Conservation (phyloP, 53 echinoderm and acorn worm genomes). For the Holothuria scabra region DNA sequence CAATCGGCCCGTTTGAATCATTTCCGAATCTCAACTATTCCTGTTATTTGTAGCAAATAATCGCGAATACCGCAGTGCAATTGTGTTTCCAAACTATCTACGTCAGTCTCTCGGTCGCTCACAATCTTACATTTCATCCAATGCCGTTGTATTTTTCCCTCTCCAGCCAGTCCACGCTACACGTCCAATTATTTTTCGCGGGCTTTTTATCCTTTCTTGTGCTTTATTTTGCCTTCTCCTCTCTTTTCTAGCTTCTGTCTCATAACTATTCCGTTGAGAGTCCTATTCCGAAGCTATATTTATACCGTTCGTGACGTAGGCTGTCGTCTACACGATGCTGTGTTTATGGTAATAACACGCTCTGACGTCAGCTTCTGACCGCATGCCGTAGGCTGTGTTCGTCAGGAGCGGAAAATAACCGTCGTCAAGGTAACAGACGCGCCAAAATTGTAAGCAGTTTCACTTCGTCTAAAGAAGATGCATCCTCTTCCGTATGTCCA, state of each 20-base stretch:
- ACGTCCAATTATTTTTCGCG: slow-evolving; percentile 32
- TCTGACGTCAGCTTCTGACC: slow-evolving; percentile 40
- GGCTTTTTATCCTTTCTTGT: not conserved
- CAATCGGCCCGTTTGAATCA: too few relatives aligned
- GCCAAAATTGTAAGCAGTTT: slow-evolving; percentile 21
- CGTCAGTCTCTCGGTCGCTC: slow-evolving; percentile 7
- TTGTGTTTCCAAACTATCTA: not conserved
- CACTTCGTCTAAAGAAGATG: not conserved
- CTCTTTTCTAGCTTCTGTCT: not conserved
- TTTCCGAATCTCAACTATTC: not conserved
- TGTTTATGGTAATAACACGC: slow-evolving; percentile 34
- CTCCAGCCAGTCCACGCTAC: not conserved
- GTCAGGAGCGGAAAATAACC: slow-evolving; percentile 24
- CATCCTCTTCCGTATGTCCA: slow-evolving; percentile 14
- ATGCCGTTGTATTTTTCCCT: too few relatives aligned
- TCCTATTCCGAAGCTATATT: slow-evolving; percentile 18
- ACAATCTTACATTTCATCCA: not conserved
- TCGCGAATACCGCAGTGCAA: too few relatives aligned
- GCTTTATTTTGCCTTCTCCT: not conserved
- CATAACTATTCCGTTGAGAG: slow-evolving; percentile 25
- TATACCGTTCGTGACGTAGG: slow-evolving; percentile 36
- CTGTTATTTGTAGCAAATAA: not conserved
- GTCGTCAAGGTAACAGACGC: slow-evolving; percentile 35
- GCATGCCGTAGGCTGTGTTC: slow-evolving; percentile 42
- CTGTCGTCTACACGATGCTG: slow-evolving; percentile 34